phyloP scores from a whole-genome alignment of 2,888 invertebrate genomes.

The Crematogaster levior region DNA sequence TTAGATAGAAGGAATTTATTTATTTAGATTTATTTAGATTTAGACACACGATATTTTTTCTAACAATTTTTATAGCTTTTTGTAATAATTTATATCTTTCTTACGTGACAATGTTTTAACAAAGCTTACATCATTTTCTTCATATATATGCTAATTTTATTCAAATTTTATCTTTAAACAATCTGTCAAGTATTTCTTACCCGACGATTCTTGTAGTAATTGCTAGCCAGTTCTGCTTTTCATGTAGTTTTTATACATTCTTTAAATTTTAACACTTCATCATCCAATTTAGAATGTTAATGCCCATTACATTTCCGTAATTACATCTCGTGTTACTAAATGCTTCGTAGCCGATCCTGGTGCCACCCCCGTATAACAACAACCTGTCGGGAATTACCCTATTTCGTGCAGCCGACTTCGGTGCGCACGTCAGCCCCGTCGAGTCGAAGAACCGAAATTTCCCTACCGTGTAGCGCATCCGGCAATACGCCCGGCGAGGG shows the following conservation, averaged over 20 bases:
- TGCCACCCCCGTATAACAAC: slow-evolving; percentile 65
- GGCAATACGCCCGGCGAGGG: slow-evolving; percentile 38
- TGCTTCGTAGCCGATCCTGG: background rate
- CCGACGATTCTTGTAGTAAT: background rate
- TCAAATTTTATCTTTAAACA: background rate
- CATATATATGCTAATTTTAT: background rate
- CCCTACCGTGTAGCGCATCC: slow-evolving; percentile 53
- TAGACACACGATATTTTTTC: background rate
- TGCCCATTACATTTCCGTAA: background rate
- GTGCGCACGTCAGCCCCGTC: slow-evolving; percentile 55
- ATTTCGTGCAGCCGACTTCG: background rate
- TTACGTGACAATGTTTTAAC: background rate
- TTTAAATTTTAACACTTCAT: background rate
- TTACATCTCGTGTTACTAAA: background rate
- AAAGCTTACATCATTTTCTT: background rate
- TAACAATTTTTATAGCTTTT: background rate
- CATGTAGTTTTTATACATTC: background rate
- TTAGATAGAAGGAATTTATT: slow-evolving; percentile 13
- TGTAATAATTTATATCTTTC: background rate
- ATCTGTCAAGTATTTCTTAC: background rate
- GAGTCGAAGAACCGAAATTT: slow-evolving; percentile 63
- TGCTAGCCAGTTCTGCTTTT: background rate
- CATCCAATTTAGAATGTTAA: background rate
- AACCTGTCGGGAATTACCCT: slow-evolving; percentile 72
- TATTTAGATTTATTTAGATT: no score